Base-by-base conservation (phyloP, 2,797 vertebrate genomes). In the Psittacula derbiana region DNA sequence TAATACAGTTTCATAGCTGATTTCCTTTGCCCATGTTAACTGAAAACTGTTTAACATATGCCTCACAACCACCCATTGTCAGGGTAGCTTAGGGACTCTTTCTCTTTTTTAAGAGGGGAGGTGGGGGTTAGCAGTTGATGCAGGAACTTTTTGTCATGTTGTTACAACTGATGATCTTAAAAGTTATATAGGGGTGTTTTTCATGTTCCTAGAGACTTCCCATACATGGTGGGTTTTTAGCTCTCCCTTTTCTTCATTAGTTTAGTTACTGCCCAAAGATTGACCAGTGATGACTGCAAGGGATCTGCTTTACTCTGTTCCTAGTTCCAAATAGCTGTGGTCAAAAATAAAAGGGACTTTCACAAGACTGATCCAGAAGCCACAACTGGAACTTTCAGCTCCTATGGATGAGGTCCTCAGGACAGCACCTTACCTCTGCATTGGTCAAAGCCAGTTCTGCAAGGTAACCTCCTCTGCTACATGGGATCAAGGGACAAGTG, bases 1-100 rank as follows among this genome's bases (percentile, higher is more conserved):
- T 95, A 93, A 89, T 88, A 92, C n/a, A 80, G 92, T 91, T 95
- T 96, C 91, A 87, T 93, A 92, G 71, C 47, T 55, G 60, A 96
- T 94, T 96, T 96, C 95, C 91, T 97, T 91, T 89, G 89, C 87
- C 84, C 84, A 78, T 24, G 61, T 82, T 92, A 87, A 67, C 86
- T 67, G 46, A 80, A 96, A 95, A 93, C 88, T 88, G 61, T 88
- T 96, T 83, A 93, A 87, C 94, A 87, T 78, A 82, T 61, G 84
- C 87, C 72, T 96, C 52, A 94, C 84, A 95, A 96, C 44, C 71
- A 91, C 84, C 74, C 64, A 86, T 94, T 89, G 88, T 94, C 58
- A 1, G 25, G 16, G 64, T 67, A 76, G 83, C 67, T 76, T 64
- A 58, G 64, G 47, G 71, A 71, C 52, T 87, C 64, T 11, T 87